phyloP scores from a whole-genome alignment of 2,797 vertebrate genomes.

The Hirundo rustica region DNA sequence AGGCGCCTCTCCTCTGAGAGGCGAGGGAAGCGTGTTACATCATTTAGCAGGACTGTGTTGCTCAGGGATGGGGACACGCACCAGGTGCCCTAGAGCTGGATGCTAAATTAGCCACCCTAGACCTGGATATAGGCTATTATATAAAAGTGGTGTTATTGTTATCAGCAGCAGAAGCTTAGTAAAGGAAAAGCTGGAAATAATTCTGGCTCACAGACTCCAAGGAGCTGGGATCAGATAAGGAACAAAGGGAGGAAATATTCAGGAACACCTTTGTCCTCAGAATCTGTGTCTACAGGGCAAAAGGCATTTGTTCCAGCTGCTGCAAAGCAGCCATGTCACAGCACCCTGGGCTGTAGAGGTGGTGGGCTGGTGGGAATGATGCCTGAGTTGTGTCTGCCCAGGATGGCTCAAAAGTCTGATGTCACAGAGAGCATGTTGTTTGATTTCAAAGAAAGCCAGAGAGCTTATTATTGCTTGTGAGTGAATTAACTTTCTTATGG shows the following conservation, averaged over 20 bases:
- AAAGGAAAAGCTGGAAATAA: not conserved
- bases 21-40: not conserved
- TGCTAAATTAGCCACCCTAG: not conserved
- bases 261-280: not conserved
- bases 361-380: not conserved
- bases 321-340: not conserved
- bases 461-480: not conserved
- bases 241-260: not conserved
- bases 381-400: accelerated
- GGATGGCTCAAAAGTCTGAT: not conserved
- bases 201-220: not conserved
- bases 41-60: not conserved
- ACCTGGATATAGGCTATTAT: not conserved
- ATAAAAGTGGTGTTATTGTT: not conserved
- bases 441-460: not conserved
- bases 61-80: accelerated
- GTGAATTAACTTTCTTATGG: not conserved
- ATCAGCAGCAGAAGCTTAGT: not conserved
- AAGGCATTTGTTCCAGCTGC: not conserved
- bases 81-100: not conserved
- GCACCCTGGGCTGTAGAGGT: not conserved
- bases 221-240: not conserved
- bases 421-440: not conserved
- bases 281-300: not conserved
- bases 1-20: not conserved